Conservation (phyloP, 2,888 invertebrate genomes). For the Bombyx huttoni region DNA sequence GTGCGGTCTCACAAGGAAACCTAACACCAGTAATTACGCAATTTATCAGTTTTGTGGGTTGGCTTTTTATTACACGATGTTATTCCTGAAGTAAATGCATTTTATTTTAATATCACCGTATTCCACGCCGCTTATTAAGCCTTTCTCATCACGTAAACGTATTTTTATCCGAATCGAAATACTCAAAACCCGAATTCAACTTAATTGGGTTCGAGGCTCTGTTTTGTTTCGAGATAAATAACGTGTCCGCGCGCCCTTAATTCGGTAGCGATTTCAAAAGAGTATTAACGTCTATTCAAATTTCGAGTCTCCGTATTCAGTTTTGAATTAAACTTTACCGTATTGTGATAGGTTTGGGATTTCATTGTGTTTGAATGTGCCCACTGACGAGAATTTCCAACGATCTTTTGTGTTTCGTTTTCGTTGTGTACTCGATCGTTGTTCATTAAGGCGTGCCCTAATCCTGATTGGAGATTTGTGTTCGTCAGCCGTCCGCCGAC, state of each 20-base stretch:
- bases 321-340: not conserved
- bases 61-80: too few species aligned
- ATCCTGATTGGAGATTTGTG: too few species aligned
- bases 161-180: not conserved
- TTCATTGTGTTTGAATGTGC: not conserved
- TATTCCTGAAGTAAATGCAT: too few species aligned
- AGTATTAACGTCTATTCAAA: not conserved
- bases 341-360: not conserved
- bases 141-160: not conserved
- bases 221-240: not conserved
- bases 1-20: too few species aligned
- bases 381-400: not conserved
- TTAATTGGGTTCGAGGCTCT: not conserved
- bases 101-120: too few species aligned
- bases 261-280: not conserved
- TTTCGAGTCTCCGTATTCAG: not conserved
- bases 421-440: too few species aligned
- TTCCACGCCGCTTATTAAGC: too few species aligned
- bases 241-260: not conserved
- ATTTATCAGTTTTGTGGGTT: too few species aligned
- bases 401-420: not conserved
- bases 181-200: not conserved
- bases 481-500: too few species aligned
- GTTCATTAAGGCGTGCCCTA: too few species aligned
- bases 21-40: too few species aligned